These are phyloP conservation scores for Heliconius ethilla DNA, from an alignment of 2,888 invertebrate species.

Conservation along the genomic window DNA sequence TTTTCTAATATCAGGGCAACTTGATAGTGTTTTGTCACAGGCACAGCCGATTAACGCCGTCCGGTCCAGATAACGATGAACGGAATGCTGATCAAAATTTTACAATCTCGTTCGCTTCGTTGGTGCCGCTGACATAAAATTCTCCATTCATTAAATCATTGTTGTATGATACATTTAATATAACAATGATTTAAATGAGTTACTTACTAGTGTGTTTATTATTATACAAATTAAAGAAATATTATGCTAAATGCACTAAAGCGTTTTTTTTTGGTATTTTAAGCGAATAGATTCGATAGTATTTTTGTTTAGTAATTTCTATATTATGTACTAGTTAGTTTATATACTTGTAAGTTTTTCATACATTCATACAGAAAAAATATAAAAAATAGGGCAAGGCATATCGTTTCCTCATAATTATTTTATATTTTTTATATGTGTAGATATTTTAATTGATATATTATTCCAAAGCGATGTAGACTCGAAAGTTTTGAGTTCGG, in stretches of 20 bases:
- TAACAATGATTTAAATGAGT: background rate
- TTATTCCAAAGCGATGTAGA: no score
- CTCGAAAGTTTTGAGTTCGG: background rate
- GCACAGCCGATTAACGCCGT: constrained; percentile 71
- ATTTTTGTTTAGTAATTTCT: no score
- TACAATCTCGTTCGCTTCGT: constrained; percentile 46
- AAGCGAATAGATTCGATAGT: no score
- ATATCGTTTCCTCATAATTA: no score
- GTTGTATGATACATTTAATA: background rate
- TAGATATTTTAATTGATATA: no score
- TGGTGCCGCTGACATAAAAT: constrained; percentile 50
- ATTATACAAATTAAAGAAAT: background rate
- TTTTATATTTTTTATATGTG: no score
- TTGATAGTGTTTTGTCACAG: constrained; percentile 69
- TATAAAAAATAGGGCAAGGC: no score
- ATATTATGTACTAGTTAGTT: no score
- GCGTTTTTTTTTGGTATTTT: background rate
- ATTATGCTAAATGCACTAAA: background rate
- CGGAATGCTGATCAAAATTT: constrained; percentile 76
- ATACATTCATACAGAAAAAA: no score
- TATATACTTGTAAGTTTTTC: background rate
- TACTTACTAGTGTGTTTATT: background rate
- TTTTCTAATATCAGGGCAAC: constrained; percentile 53
- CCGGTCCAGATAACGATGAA: constrained; percentile 75
- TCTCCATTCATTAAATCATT: constrained; percentile 25